Percentiles rank a stretch among this genome's conserved stretches.
phyloP scores from a whole-genome alignment of 2,888 invertebrate species.

The Cylloceria caligata region DNA sequence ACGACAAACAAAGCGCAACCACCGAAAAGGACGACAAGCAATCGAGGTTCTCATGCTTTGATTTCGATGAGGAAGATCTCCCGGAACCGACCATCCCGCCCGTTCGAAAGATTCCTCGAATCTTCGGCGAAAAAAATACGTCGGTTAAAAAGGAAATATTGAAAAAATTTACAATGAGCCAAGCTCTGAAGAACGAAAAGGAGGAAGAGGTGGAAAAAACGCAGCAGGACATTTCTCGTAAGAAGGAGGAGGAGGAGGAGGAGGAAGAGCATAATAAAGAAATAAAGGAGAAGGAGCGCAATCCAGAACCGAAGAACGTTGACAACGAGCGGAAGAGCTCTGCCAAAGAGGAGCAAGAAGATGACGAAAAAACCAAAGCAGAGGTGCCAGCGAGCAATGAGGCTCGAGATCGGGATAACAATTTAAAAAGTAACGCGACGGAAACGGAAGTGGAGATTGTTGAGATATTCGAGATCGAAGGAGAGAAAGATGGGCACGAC shows the following conservation, averaged over 20 bases:
- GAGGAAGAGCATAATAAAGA: background rate
- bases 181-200: slow-evolving; percentile 79
- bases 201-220: slow-evolving; percentile 72
- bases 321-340: slow-evolving; percentile 10
- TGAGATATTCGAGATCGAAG: slow-evolving; percentile 80
- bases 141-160: slow-evolving; percentile 82
- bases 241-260: slow-evolving; percentile 47
- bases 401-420: slow-evolving; percentile 14
- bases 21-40: slow-evolving; percentile 64
- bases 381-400: slow-evolving; percentile 36
- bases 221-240: slow-evolving; percentile 48
- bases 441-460: slow-evolving; percentile 79
- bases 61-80: slow-evolving; percentile 92
- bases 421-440: slow-evolving; percentile 53
- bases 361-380: slow-evolving; percentile 46
- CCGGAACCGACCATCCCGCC: slow-evolving; percentile 86
- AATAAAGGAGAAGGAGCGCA: background rate
- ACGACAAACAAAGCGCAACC: slow-evolving; percentile 60
- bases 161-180: slow-evolving; percentile 82
- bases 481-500: slow-evolving; percentile 70
- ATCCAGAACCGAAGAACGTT: background rate
- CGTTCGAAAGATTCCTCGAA: slow-evolving; percentile 89
- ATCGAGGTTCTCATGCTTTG: slow-evolving; percentile 89
- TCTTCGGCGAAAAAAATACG: slow-evolving; percentile 83
- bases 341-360: slow-evolving; percentile 45